Percentiles rank a stretch among this genome's conserved stretches.
Evolutionary conservation across 2,888 invertebrate species (phyloP).

Genomic region (Lithophane ornitopus): DNA sequence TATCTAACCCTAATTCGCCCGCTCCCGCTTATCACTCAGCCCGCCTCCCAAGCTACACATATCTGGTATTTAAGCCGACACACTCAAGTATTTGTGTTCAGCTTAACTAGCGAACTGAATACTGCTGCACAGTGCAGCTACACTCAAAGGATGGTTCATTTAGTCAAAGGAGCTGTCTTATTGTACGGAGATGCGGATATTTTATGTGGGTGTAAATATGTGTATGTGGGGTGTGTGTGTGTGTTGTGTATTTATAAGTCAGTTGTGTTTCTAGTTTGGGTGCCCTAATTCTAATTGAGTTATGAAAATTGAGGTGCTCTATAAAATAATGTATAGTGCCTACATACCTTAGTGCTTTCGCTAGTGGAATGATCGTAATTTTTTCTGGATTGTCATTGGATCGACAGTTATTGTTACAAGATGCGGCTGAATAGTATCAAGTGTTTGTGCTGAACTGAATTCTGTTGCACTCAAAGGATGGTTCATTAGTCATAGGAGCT

Average conservation of each 20-base stretch:
- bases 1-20: background rate
- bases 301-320: background rate
- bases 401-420: background rate
- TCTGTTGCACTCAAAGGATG: constrained; percentile 59
- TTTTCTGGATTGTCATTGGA: background rate
- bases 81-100: constrained; percentile 71
- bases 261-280: background rate
- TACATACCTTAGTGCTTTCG: background rate
- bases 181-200: constrained; percentile 31
- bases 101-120: constrained; percentile 70
- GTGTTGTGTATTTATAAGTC: background rate
- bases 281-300: background rate
- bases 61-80: constrained; percentile 69
- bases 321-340: background rate
- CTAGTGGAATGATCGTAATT: background rate
- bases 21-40: constrained; percentile 23
- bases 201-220: constrained; percentile 9
- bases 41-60: constrained; percentile 61
- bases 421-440: constrained; percentile 50
- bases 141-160: constrained; percentile 66
- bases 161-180: constrained; percentile 56
- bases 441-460: constrained; percentile 69
- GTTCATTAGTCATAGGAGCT: constrained; percentile 41
- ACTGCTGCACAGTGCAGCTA: constrained; percentile 37
- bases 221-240: constrained; percentile 5